Conservation (phyloP, 2,113 vertebrate genomes). For the Muntiacus reevesi region DNA sequence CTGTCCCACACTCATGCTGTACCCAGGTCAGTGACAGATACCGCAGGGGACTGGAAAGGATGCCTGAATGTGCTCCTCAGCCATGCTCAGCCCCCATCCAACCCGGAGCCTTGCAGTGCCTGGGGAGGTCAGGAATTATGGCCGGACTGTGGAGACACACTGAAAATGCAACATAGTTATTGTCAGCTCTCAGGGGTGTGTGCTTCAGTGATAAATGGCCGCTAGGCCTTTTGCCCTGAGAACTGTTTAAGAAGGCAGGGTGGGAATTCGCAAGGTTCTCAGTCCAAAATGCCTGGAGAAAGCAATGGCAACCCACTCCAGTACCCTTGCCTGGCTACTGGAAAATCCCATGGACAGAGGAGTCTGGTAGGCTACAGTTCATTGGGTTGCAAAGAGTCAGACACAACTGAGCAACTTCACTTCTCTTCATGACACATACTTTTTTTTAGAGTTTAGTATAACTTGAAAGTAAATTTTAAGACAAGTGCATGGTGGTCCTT, state of each 20-base stretch:
- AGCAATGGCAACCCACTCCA: neutral
- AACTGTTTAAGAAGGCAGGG: neutral
- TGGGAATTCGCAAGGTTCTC: neutral
- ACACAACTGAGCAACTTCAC: neutral
- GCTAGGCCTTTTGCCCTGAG: neutral
- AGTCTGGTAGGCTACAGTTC: neutral
- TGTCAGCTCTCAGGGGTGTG: rapidly evolving
- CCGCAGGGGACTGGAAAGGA: rapidly evolving
- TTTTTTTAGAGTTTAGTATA: neutral
- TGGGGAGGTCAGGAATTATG: no score
- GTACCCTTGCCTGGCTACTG: neutral
- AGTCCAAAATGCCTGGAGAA: neutral
- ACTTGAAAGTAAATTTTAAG: neutral
- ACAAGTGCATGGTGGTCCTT: neutral
- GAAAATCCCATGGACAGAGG: neutral
- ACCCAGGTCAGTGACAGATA: neutral
- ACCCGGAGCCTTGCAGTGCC: rapidly evolving
- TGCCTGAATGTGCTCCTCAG: rapidly evolving
- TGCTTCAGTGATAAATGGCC: neutral
- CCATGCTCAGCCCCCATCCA: rapidly evolving
- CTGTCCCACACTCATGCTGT: neutral
- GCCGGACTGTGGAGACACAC: rapidly evolving
- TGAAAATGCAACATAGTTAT: rapidly evolving
- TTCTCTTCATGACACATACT: neutral
- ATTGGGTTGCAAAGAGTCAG: neutral